A percentile compares a stretch with the other conserved stretches of the same genome.
Conservation (phyloP, 1,140 invertebrate genomes). For the Sycophaga agraensis region DNA sequence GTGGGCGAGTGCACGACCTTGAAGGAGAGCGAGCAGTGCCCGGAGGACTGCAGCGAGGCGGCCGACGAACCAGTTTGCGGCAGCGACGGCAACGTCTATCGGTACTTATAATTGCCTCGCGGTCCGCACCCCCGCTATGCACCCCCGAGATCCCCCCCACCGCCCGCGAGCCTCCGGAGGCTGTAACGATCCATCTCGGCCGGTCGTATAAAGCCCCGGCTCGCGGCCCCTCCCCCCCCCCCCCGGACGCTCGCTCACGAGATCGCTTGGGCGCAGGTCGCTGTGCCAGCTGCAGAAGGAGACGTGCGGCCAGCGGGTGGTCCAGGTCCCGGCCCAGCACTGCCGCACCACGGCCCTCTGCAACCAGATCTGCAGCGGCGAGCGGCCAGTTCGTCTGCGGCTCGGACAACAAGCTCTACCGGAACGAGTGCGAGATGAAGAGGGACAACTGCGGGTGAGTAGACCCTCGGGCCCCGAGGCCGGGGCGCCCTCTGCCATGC, state of each 20-base stretch:
- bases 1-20: slow-evolving; percentile 81
- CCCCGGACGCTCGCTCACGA: too few species aligned
- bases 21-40: slow-evolving; percentile 71
- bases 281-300: slow-evolving; percentile 82
- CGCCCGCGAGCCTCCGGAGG: too few species aligned
- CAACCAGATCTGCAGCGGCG: slow-evolving; percentile 72
- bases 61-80: slow-evolving; percentile 80
- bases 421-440: slow-evolving; percentile 91
- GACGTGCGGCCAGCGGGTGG: slow-evolving; percentile 83
- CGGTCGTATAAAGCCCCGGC: too few species aligned
- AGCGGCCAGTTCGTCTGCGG: slow-evolving; percentile 84
- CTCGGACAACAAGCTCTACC: slow-evolving; percentile 88
- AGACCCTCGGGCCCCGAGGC: not conserved
- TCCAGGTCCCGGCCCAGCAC: slow-evolving; percentile 74
- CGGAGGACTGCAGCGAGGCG: slow-evolving; percentile 70
- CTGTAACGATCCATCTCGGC: too few species aligned
- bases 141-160: too few species aligned
- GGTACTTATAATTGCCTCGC: slow-evolving; percentile 53
- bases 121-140: not conserved
- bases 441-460: slow-evolving; percentile 83
- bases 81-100: slow-evolving; percentile 88
- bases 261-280: too few species aligned
- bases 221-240: too few species aligned
- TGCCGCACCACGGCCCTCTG: slow-evolving; percentile 81
- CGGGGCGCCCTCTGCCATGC: too few species aligned